Base-by-base conservation (phyloP, 2,113 vertebrate species). In the Capreolus pygargus region DNA sequence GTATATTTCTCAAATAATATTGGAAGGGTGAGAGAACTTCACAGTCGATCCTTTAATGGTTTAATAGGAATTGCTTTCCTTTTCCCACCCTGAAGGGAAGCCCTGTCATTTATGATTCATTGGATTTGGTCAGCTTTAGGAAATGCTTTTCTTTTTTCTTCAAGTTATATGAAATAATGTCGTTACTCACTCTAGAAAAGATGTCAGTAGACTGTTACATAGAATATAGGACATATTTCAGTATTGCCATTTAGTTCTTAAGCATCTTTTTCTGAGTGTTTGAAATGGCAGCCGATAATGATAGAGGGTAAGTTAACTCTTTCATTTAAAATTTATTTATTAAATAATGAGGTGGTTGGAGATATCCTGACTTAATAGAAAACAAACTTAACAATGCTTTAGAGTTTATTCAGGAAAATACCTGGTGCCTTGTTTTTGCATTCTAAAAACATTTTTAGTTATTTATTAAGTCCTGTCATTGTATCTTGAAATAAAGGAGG, bases 121-220 rank as follows among this genome's bases (percentile, higher is more conserved):
- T 89, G 79, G 61, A 21, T 79, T 93, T 93, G 89, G 23, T 81
- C 55, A 95, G 30, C 94, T 89, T 70, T 50, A 74, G 78, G 45
- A 92, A 88, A 86, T 84, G 92, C 58, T 67, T 93, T 95, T 93
- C n/a, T 78, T 81, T 88, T 54, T n/a, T n/a, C 36, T 86, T 43
- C 45, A 95, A n/a, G 33, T 95, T 83, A 52, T 78, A 23, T 70
- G 55, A 88, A 58, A 54, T 15, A 27, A 19, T 60, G 52, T 55
- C 14, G 1, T 91, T 64, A 89, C 30, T 58, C 19, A 89, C 39
- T 58, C 19, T 28, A 43, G 74, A 45, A 83, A 15, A 39, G 84
- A 67, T 95, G 67, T 89, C 86, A 57, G 36, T 27, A 30, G 82
- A 45, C 1, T 74, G 27, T 88, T 52, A 39, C 28, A 25, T 36